A percentile compares a stretch with the other conserved stretches of the same genome.
Conservation (phyloP, 2,797 vertebrate genomes). For the Avahi laniger region DNA sequence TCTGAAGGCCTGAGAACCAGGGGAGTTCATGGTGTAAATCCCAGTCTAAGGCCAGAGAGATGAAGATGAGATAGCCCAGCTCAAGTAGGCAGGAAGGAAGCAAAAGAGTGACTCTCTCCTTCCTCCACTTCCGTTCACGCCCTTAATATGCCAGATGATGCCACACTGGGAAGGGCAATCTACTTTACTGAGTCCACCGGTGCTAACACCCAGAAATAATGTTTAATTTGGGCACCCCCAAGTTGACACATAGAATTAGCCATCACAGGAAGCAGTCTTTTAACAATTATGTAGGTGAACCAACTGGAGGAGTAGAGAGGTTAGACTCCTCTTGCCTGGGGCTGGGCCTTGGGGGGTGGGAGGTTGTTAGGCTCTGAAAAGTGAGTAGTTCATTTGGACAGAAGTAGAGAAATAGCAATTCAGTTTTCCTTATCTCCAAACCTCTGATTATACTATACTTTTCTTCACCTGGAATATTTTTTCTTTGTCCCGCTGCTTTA, state of each 20-base stretch:
- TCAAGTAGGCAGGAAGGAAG: not conserved
- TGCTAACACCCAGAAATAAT: not conserved
- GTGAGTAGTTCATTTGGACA: not conserved
- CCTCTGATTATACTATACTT: not conserved
- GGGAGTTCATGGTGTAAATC: not conserved
- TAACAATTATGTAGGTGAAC: not conserved
- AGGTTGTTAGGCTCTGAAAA: not conserved
- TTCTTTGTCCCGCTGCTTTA: not conserved
- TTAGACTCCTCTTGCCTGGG: not conserved
- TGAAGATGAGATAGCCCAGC: not conserved
- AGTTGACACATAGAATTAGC: too few species aligned
- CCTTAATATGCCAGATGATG: not conserved
- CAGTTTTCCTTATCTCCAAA: not conserved
- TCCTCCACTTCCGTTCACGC: too few species aligned
- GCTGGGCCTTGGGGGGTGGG: not conserved
- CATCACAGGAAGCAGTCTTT: not conserved
- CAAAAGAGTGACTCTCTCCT: not conserved
- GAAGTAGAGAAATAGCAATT: not conserved
- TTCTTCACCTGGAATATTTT: not conserved
- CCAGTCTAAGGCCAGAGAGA: not conserved
- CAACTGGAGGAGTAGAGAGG: not conserved
- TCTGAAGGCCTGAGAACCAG: not conserved
- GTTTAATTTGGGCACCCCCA: not conserved
- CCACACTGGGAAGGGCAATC: too few species aligned
- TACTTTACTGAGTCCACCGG: not conserved